Evolutionary conservation across 2,113 vertebrate genomes (phyloP).

Genomic region (Melanocharis versteri): DNA sequence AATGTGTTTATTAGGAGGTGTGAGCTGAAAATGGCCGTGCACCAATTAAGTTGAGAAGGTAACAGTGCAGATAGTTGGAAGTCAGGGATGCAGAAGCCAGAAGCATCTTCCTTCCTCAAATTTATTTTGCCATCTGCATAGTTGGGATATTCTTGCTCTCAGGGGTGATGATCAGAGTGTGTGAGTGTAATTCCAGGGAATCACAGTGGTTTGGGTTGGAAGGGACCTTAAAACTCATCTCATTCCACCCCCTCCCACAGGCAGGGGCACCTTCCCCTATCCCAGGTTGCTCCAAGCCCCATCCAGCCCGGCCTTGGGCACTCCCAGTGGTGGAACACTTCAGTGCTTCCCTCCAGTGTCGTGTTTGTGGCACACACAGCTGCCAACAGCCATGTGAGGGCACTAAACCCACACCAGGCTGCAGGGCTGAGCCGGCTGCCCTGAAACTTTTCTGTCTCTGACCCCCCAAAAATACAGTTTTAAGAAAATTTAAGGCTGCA

Average conservation of each 20-base stretch:
- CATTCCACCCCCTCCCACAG: neutral
- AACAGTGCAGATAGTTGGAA: neutral
- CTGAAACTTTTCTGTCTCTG: neutral
- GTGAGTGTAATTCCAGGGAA: neutral
- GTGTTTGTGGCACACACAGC: neutral
- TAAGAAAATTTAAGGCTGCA: neutral
- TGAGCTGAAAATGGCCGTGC: neutral
- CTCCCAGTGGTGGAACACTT: neutral
- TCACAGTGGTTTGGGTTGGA: neutral
- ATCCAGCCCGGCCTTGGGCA: neutral
- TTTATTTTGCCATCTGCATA: neutral
- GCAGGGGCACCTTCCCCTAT: neutral
- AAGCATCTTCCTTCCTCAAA: neutral
- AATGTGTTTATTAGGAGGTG: slow-evolving; percentile 25
- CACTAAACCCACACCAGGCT: neutral
- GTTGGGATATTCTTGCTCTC: fast-evolving
- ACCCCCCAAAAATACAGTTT: neutral
- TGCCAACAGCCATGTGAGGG: neutral
- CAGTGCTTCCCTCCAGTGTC: neutral
- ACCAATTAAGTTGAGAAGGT: neutral
- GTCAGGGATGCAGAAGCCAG: neutral
- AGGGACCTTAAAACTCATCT: neutral
- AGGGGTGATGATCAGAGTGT: neutral
- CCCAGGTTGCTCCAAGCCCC: neutral
- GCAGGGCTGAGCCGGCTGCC: neutral